Percentiles rank a stretch among this genome's conserved stretches.
These are phyloP conservation scores for Andrena camellia DNA, from an alignment of 2,888 invertebrate species.

Conservation along the genomic window DNA sequence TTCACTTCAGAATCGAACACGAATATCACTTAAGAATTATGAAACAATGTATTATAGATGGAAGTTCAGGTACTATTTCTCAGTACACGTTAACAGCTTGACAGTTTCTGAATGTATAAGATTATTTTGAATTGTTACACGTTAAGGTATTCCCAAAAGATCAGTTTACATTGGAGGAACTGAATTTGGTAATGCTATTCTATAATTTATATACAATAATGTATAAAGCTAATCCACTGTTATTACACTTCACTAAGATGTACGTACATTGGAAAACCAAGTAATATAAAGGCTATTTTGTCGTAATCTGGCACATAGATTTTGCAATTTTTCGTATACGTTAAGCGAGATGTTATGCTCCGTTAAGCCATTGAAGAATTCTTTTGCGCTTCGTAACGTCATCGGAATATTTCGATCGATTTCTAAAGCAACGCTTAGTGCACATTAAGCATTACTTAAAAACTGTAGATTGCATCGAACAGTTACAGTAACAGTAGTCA, in stretches of 20 bases:
- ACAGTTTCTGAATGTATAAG: constrained; percentile 45
- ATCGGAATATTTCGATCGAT: constrained; percentile 18
- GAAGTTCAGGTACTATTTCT: constrained; percentile 52
- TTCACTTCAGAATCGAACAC: constrained; percentile 46
- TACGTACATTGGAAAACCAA: constrained; percentile 22
- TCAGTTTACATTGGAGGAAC: constrained; percentile 35
- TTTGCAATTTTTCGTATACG: constrained; percentile 13
- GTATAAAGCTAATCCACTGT: constrained; percentile 61
- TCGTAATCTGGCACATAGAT: constrained; percentile 48
- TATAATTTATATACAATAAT: constrained; percentile 50
- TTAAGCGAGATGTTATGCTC: constrained; percentile 7
- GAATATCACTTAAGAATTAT: constrained; percentile 47
- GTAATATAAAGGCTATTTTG: constrained; percentile 55
- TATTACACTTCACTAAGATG: constrained; percentile 49
- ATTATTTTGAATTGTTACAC: constrained; percentile 52
- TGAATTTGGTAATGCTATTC: constrained; percentile 43
- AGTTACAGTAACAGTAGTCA: constrained; percentile 22
- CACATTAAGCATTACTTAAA: constrained; percentile 19
- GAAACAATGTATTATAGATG: constrained; percentile 55
- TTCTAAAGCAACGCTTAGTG: constrained; percentile 9
- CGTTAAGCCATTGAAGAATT: neutral
- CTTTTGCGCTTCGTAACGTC: neutral
- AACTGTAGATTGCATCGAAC: neutral
- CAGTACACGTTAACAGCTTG: constrained; percentile 51
- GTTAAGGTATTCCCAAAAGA: constrained; percentile 31